phyloP scores from a whole-genome alignment of 2,888 invertebrate species.

The Leucoma salicis region DNA sequence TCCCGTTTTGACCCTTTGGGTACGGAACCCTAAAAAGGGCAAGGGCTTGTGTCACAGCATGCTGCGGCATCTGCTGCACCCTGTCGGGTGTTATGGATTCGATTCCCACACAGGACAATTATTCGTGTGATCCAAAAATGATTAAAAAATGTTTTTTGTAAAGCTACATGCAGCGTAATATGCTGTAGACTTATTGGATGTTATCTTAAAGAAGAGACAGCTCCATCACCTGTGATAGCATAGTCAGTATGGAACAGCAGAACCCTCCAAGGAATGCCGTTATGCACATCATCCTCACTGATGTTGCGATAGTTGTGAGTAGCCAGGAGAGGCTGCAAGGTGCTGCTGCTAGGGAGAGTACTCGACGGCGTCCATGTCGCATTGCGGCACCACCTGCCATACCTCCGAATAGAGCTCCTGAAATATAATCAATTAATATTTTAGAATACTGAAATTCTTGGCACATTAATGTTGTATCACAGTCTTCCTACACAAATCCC shows the following conservation, averaged over 20 bases:
- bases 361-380: slow-evolving; percentile 86
- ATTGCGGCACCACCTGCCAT: slow-evolving; percentile 88
- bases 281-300: slow-evolving; percentile 90
- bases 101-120: no score
- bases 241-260: slow-evolving; percentile 89
- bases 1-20: no score
- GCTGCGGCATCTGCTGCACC: no score
- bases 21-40: no score
- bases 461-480: no score
- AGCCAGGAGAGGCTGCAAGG: slow-evolving; percentile 92
- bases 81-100: no score
- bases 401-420: slow-evolving; percentile 88
- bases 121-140: neutral
- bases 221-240: slow-evolving; percentile 86
- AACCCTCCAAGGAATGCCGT: slow-evolving; percentile 93
- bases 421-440: slow-evolving; percentile 9
- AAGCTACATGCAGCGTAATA: no score
- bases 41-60: no score
- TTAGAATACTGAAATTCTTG: neutral
- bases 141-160: no score
- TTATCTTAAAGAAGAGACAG: no score
- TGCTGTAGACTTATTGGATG: no score
- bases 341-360: slow-evolving; percentile 86
- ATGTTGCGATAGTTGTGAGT: slow-evolving; percentile 88
- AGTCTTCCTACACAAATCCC: no score